Evolutionary conservation across 1,140 invertebrate species (phyloP), one percentile per base, ranked within the genome.

Genomic region (Geopemphigus sp.): DNA sequence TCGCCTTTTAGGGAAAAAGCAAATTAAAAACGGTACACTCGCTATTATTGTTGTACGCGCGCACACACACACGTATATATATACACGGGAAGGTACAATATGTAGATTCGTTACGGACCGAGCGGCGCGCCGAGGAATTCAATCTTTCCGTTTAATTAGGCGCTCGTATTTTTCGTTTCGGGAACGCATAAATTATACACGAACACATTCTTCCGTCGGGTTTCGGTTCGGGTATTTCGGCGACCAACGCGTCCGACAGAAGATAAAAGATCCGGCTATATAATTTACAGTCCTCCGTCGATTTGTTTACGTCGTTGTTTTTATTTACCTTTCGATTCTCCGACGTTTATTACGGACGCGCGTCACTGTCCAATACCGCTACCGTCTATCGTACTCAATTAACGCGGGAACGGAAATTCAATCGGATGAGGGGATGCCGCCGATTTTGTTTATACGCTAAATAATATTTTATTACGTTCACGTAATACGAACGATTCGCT

Each of bases 81-180:
- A 39, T 8, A 39, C 32, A 8, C 8, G 8, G 32, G 32, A 4
- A 39, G 32, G 32, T 50, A 50, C 14, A 50, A 5, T 54, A 72
- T 29, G 68, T 54, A 54, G 68, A 72, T 72, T 72, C 26, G 68
- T 72, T 72, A 72, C 19, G 68, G 68, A 54, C 64, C 45, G 19
- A 47, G 3, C n/a, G 45, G 50, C 45, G 39, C 45, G 68, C n/a
- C 50, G 17, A 54, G 29, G 47, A 72, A 54, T 72, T 72, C 68
- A 72, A 72, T 72, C 50, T 72, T 54, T 72, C 68, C 29, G 68
- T 72, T 72, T 72, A 72, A 72, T 72, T 72, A 72, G 66, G 66
- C 53, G 24, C 47, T 72, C 50, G 29, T 72, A 72, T 72, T 72
- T 54, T 72, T 72, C 54, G 53, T 17, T 66, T 53, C 29, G 53